Base-by-base conservation (phyloP, 2,888 invertebrate species). In the Coelopa pilipes region DNA sequence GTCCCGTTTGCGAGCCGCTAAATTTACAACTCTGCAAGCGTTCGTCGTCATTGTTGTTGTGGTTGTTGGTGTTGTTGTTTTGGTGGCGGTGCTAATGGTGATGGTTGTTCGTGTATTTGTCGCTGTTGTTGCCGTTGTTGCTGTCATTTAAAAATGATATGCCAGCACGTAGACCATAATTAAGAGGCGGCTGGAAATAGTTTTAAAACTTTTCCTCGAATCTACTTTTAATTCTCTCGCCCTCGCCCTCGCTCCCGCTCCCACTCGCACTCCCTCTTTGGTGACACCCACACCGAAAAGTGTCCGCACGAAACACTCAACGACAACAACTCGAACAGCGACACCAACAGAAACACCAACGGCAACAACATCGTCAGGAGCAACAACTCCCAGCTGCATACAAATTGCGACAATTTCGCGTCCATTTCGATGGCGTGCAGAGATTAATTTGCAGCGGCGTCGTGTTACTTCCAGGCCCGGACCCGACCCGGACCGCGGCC, bases 401-500 rank as follows among this genome's bases (percentile, higher is more conserved):
- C 79, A 78, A 78, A 79, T 79, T 79, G 78, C 78, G 72, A 78
- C 76, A 77, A 78, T 79, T 80, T 79, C 71, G 74, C 77, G 78
- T 78, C 76, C 76, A 77, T 79, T 79, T 78, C 79, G 78, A 79
- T 80, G 78, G 78, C 80, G 79, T 80, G 80, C 74, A 55, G 74
- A 75, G 79, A n/a, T n/a, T n/a, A n/a, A n/a, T n/a, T n/a, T n/a
- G n/a, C n/a, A n/a, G n/a, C n/a, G n/a, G 50, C 62, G n/a, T n/a
- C n/a, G n/a, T n/a, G n/a, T n/a, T n/a, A n/a, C n/a, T n/a, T n/a
- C n/a, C n/a, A n/a, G n/a, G n/a, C n/a, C n/a, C n/a, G n/a, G n/a
- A n/a, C n/a, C n/a, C n/a, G n/a, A n/a, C n/a, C n/a, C n/a, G n/a
- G n/a, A n/a, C n/a, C n/a, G n/a, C n/a, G n/a, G n/a, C n/a, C n/a